Base-by-base conservation (phyloP, 2,113 vertebrate species). In the Oreotrochilus melanogaster region DNA sequence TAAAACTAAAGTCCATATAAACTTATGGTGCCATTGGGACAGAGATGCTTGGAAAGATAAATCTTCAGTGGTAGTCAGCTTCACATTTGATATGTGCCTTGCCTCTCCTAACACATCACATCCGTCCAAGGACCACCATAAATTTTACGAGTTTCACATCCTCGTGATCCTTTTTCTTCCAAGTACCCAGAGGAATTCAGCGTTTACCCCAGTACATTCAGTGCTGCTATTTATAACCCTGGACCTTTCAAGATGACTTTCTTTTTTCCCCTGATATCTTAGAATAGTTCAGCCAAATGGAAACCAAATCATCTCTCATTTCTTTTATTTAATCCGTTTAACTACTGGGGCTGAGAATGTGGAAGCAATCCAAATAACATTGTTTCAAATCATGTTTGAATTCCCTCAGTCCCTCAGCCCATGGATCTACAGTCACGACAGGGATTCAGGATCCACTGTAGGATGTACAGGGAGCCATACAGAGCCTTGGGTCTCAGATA, bases 151-250 rank as follows among this genome's bases (percentile, higher is more conserved):
- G 80, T 91, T 92, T 94, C 87, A 82, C 80, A 87, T 92, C 95
- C 73, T 82, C 83, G 89, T 89, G 72, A 87, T 92, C 88, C 73
- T 70, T 87, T 86, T 85, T 48, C 54, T 96, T 84, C 81, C 37
- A 58, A 79, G 64, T 67, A 92, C 51, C 61, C 37, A 4, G 27
- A 62, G 47, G 92, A 93, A 95, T 88, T 86, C 56, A 93, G 48
- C 12, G 0, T 79, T 95, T 91, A 50, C 50, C 61, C 72, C 67
- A 54, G 58, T 47, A 67, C 27, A 54, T 16, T 11, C 42, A 54
- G 28, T 1, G 2, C 43, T 54, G 62, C 66, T 97, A 82, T 95
- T 95, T 96, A 85, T 89, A 96, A 81, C 50, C 81, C 66, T 51
- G 50, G 56, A 61, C 13, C 66, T 43, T 70, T 82, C 31, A 76